Conservation (phyloP, 2,797 vertebrate genomes). For the Poeciliopsis infans region DNA sequence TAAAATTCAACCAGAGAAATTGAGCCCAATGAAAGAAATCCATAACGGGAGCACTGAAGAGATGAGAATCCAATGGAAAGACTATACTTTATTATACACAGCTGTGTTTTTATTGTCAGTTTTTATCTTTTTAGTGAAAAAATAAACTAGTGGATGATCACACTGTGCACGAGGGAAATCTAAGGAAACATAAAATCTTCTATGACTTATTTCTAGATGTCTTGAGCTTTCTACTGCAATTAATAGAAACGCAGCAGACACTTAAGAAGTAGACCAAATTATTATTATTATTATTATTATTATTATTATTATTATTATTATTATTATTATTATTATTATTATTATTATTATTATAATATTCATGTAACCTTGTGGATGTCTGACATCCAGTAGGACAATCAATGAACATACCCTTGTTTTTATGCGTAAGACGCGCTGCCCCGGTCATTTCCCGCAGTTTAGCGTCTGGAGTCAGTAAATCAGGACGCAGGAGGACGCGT, state of each 20-base stretch:
- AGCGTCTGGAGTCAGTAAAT: constrained; percentile 54
- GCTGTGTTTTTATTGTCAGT: neutral
- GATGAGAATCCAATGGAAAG: too few species aligned
- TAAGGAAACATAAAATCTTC: neutral
- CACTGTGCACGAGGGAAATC: neutral
- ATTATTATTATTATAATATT: neutral
- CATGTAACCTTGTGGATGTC: neutral
- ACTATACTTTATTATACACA: neutral
- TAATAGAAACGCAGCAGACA: neutral
- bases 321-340: constrained; percentile 1
- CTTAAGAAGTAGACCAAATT: neutral
- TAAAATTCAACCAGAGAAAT: too few species aligned
- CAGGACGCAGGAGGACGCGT: constrained; percentile 50
- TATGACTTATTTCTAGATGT: neutral
- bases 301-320: neutral
- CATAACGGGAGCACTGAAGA: too few species aligned
- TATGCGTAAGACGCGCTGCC: constrained; percentile 28
- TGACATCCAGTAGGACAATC: neutral
- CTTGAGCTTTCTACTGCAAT: neutral
- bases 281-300: neutral
- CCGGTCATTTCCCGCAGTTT: constrained; percentile 44
- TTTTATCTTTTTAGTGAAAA: neutral
- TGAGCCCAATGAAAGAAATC: too few species aligned
- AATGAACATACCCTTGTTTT: neutral
- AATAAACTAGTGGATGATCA: neutral